Conservation (phyloP, 2,113 vertebrate genomes). For the Sapayoa aenigma region DNA sequence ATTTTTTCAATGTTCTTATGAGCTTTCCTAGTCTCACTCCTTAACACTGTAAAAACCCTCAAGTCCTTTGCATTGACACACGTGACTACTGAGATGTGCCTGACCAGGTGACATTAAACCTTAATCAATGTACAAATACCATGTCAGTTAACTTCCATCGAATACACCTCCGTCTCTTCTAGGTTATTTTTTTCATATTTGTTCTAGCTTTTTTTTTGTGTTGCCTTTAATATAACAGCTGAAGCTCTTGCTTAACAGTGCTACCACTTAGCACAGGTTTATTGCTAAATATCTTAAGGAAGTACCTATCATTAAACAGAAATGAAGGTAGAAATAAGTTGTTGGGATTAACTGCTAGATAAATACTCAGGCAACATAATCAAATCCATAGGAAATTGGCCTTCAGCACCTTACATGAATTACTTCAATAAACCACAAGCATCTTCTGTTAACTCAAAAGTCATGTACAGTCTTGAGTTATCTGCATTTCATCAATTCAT, state of each 20-base stretch:
- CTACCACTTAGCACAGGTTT: background rate
- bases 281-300: background rate
- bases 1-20: background rate
- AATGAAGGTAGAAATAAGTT: background rate
- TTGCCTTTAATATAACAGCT: background rate
- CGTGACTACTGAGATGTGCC: background rate
- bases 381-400: background rate
- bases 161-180: background rate
- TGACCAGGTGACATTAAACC: rapidly evolving
- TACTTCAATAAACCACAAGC: background rate
- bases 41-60: background rate
- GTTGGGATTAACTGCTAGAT: background rate
- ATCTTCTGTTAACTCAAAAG: background rate
- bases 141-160: background rate
- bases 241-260: background rate
- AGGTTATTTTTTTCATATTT: background rate
- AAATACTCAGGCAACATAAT: background rate
- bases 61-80: background rate
- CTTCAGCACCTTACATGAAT: background rate
- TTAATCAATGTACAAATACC: background rate
- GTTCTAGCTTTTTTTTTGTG: background rate
- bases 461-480: background rate
- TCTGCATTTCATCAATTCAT: background rate
- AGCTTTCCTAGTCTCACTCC: background rate
- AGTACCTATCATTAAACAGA: background rate